A percentile compares a stretch with the other conserved stretches of the same genome.
Evolutionary conservation across 2,888 invertebrate species (phyloP).

Genomic region (Eristalinus sepulchralis): DNA sequence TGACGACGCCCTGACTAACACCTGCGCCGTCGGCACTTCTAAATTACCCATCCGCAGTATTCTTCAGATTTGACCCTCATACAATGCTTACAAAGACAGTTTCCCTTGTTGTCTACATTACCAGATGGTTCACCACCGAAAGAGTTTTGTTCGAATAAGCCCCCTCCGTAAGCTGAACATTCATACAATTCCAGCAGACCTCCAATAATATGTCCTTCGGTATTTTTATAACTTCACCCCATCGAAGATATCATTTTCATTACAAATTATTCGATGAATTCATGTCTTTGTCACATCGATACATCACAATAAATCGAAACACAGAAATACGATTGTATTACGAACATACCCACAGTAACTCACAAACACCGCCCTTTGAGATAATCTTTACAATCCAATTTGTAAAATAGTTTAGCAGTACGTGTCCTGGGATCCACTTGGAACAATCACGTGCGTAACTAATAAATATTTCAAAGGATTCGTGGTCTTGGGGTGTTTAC

Average conservation of each 20-base stretch:
- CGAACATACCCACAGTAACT: background rate
- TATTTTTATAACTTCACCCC: background rate
- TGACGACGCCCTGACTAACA: too few species aligned
- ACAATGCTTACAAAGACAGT: too few species aligned
- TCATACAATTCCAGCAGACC: background rate
- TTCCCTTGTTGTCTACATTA: too few species aligned
- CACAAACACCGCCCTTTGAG: slow-evolving; percentile 6
- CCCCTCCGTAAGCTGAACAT: too few species aligned
- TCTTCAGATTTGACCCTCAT: too few species aligned
- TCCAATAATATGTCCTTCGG: background rate
- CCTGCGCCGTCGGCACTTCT: too few species aligned
- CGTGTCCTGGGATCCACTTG: slow-evolving; percentile 32
- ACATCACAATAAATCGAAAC: slow-evolving; percentile 37
- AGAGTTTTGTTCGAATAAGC: too few species aligned
- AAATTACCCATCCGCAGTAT: too few species aligned
- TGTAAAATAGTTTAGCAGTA: slow-evolving; percentile 55
- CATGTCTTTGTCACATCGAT: slow-evolving; percentile 24
- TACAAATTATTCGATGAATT: slow-evolving; percentile 22
- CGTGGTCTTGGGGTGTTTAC: slow-evolving; percentile 7
- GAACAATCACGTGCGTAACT: slow-evolving; percentile 57
- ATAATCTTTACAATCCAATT: slow-evolving; percentile 59
- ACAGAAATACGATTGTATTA: slow-evolving; percentile 11
- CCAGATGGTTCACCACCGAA: too few species aligned
- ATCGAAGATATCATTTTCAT: background rate
- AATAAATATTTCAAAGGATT: slow-evolving; percentile 59